phyloP scores from a whole-genome alignment of 2,797 vertebrate species.

The Eremophila alpestris region DNA sequence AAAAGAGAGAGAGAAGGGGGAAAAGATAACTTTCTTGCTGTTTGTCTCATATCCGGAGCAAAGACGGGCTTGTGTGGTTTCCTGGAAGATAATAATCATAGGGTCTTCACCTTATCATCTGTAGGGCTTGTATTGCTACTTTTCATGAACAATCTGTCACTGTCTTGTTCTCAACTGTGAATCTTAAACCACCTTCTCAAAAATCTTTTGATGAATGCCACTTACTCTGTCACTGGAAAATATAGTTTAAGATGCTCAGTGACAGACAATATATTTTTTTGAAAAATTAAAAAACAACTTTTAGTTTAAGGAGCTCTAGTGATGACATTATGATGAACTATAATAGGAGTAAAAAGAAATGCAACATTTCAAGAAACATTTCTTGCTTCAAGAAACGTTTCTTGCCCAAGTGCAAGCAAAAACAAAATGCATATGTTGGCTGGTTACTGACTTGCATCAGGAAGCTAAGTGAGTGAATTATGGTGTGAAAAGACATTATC shows the following conservation, averaged over 20 bases:
- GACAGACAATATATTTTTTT: not conserved
- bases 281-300: not conserved
- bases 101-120: slow-evolving; percentile 51
- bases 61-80: slow-evolving; percentile 34
- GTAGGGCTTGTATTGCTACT: slow-evolving; percentile 24
- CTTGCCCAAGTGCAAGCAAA: slow-evolving; percentile 44
- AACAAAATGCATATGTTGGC: slow-evolving; percentile 62
- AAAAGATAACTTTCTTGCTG: slow-evolving; percentile 37
- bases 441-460: slow-evolving; percentile 66
- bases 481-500: slow-evolving; percentile 52
- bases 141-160: slow-evolving; percentile 46
- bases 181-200: slow-evolving; percentile 50
- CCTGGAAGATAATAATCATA: slow-evolving; percentile 55
- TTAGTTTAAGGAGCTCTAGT: slow-evolving; percentile 2
- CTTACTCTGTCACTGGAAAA: not conserved
- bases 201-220: slow-evolving; percentile 49
- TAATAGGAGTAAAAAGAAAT: slow-evolving; percentile 15
- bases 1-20: slow-evolving; percentile 57
- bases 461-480: slow-evolving; percentile 70
- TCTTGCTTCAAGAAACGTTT: slow-evolving; percentile 63
- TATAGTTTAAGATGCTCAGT: not conserved
- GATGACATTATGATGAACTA: not conserved
- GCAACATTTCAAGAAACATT: slow-evolving; percentile 65
- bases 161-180: slow-evolving; percentile 54
- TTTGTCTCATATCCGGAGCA: slow-evolving; percentile 54